Evolutionary conservation across 2,888 invertebrate genomes (phyloP), one percentile per base, ranked within the genome.

Genomic region (Pomacea canaliculata): DNA sequence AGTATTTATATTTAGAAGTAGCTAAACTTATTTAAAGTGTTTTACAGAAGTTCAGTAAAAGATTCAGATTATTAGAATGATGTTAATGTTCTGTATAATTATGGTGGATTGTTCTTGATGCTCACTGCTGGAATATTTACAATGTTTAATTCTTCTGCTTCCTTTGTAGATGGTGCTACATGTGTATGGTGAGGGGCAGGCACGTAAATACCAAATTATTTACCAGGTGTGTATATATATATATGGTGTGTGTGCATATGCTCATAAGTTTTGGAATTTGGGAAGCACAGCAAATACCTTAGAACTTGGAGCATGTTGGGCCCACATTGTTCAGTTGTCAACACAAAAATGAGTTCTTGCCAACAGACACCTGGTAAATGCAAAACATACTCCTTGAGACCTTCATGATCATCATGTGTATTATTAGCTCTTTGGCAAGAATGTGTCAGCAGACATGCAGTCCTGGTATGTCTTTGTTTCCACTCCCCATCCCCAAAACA

Each of bases 101-200:
- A 49, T 69, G 23, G 48, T 12, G 12, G 10, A 9, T 48, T 69
- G 10, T 48, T 69, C 19, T 8, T n/a, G 12, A 48, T 48, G 23
- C 69, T 23, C 2, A 63, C 27, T n/a, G 8, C 51, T 69, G 16
- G 46, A 13, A 48, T 16, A 19, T n/a, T 69, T 49, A 19, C 18
- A 7, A 51, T 27, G 13, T 16, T 37, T 13, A 59, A n/a, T 13
- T 23, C 27, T 37, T 18, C 12, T 27, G 27, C 19, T 48, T 56
- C 37, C 66, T 67, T 8, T 51, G 18, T 68, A 73, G 73, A 73
- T 73, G 73, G 73, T 73, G 7, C 68, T 73, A 7, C 73, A 73
- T 60, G 67, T 73, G 16, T 73, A 48, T 60, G 73, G 67, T 19
- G 49, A 73, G n/a, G 60, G 67, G 7, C 46, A 46, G 18, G 7